These are phyloP conservation scores for Leptodactylus fuscus DNA, from an alignment of 2,113 vertebrate species.

Conservation along the genomic window DNA sequence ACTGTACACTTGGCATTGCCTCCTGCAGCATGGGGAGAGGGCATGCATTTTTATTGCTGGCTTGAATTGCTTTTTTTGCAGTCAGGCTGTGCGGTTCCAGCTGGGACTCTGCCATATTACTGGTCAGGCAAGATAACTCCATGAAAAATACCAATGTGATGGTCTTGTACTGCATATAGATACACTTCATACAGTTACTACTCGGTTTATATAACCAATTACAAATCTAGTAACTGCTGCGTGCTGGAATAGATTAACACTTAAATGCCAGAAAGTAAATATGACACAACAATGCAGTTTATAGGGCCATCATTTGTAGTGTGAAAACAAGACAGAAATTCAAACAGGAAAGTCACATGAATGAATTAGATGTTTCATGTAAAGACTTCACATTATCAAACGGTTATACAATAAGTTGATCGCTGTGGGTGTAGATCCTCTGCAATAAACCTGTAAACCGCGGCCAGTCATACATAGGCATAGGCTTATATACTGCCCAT, in stretches of 20 bases:
- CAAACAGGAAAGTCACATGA: too few relatives aligned
- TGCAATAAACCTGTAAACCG: too few relatives aligned
- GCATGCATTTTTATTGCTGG: slow-evolving; percentile 14
- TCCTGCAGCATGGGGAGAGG: not conserved
- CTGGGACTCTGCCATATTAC: slow-evolving; percentile 31
- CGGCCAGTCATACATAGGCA: too few relatives aligned
- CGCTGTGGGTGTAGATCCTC: too few relatives aligned
- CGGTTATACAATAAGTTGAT: too few relatives aligned
- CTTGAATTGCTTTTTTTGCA: not conserved
- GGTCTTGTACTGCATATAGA: not conserved
- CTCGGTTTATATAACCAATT: slow-evolving; percentile 7
- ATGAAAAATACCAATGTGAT: slow-evolving; percentile 2
- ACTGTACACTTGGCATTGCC: not conserved
- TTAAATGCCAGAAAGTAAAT: slow-evolving; percentile 5
- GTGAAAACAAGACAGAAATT: too few relatives aligned
- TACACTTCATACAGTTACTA: not conserved
- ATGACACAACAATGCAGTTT: not conserved
- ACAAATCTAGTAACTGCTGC: not conserved
- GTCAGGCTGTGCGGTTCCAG: slow-evolving; percentile 14
- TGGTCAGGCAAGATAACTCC: slow-evolving; percentile 45
- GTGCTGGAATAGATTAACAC: not conserved
- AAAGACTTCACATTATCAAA: too few relatives aligned
- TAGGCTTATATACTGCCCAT: too few relatives aligned
- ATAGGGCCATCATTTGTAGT: not conserved
- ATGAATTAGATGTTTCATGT: too few relatives aligned